These are phyloP conservation scores for Scrobipalpa costella DNA, from an alignment of 2,888 invertebrate species.

Conservation along the genomic window DNA sequence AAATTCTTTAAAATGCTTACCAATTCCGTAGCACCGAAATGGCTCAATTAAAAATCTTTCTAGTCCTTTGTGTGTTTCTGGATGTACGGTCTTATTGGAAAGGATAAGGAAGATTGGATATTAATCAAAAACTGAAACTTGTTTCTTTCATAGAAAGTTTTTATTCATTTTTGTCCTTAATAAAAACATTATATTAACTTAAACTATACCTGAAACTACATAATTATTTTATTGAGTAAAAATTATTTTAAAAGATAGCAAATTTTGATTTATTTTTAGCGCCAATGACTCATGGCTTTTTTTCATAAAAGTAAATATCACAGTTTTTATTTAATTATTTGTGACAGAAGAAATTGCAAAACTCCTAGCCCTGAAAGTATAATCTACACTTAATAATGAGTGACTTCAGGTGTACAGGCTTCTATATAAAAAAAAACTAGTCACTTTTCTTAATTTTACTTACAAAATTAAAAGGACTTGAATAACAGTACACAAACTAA, in stretches of 20 bases:
- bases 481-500: neutral
- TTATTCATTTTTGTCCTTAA: slow-evolving; percentile 42
- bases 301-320: slow-evolving; percentile 78
- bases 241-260: slow-evolving; percentile 44
- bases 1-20: too few species aligned
- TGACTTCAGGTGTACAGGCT: slow-evolving; percentile 49
- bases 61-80: too few species aligned
- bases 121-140: slow-evolving; percentile 26
- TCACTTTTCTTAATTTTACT: slow-evolving; percentile 35
- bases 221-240: slow-evolving; percentile 43
- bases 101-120: neutral
- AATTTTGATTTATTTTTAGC: slow-evolving; percentile 67
- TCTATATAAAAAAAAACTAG: slow-evolving; percentile 40
- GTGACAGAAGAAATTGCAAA: slow-evolving; percentile 71
- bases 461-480: neutral
- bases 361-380: slow-evolving; percentile 33
- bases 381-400: slow-evolving; percentile 49
- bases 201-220: slow-evolving; percentile 43
- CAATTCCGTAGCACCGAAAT: too few species aligned
- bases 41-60: too few species aligned
- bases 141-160: slow-evolving; percentile 33
- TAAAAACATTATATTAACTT: slow-evolving; percentile 47
- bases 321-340: slow-evolving; percentile 78
- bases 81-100: too few species aligned
- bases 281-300: slow-evolving; percentile 68